These are phyloP conservation scores for Phenganax marumi DNA, from an alignment of 92 coral and sea anemone genomes.

Conservation along the genomic window DNA sequence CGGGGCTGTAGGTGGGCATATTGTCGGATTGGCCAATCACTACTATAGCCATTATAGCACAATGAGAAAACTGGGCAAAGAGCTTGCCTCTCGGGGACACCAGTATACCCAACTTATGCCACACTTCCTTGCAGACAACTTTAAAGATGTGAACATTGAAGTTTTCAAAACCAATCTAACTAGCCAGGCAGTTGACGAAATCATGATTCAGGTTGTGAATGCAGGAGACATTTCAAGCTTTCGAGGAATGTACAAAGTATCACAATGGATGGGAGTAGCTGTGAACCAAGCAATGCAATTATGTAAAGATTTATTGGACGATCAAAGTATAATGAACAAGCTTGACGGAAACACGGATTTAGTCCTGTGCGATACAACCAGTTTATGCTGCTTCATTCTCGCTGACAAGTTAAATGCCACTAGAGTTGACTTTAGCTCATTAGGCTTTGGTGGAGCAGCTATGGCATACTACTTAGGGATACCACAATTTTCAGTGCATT, in stretches of 20 bases:
- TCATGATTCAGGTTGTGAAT: neutral
- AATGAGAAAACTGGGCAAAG: conserved; percentile 41
- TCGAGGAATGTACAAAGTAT: neutral
- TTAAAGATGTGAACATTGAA: conserved; percentile 30
- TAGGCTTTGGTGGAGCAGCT: conserved; percentile 69
- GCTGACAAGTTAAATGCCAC: conserved; percentile 67
- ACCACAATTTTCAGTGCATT: conserved; percentile 64
- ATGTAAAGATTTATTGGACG: conserved; percentile 62
- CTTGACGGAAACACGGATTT: conserved; percentile 48
- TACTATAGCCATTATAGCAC: conserved; percentile 39
- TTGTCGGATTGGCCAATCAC: conserved; percentile 33
- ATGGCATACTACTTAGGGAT: conserved; percentile 67
- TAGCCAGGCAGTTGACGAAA: conserved; percentile 23
- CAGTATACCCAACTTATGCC: conserved; percentile 42
- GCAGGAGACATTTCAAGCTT: neutral
- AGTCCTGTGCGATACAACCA: conserved; percentile 70
- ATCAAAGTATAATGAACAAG: conserved; percentile 36
- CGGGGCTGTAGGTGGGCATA: neutral
- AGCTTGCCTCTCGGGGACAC: conserved; percentile 43
- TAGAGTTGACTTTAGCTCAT: conserved; percentile 72
- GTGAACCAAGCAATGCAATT: neutral
- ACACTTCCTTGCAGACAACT: conserved; percentile 33
- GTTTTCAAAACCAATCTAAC: conserved; percentile 42
- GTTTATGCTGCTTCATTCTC: conserved; percentile 66
- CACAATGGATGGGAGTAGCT: no score